A percentile compares a stretch with the other conserved stretches of the same genome.
Evolutionary conservation across 1,140 invertebrate species (phyloP).

Genomic region (Caerostris extrusa): DNA sequence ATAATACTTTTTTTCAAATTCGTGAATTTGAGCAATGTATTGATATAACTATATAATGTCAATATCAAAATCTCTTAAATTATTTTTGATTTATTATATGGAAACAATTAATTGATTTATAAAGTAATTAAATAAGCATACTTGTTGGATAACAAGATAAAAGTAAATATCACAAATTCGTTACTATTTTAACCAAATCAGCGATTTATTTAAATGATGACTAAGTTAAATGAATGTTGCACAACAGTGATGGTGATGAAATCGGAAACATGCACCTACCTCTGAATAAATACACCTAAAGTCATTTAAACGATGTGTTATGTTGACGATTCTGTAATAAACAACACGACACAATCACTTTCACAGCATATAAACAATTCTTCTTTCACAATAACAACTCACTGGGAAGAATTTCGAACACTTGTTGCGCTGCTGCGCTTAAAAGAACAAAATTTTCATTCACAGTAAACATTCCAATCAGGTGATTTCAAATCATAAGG

Average conservation of each 20-base stretch:
- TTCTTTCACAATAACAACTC: neutral
- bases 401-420: neutral
- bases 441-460: neutral
- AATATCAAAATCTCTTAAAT: no score
- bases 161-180: neutral
- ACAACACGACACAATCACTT: neutral
- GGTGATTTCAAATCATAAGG: conserved; percentile 8
- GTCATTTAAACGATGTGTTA: neutral
- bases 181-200: neutral
- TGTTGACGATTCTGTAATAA: neutral
- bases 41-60: no score
- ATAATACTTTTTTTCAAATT: neutral
- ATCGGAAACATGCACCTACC: neutral
- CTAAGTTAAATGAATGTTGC: no score
- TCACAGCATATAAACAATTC: neutral
- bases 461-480: neutral
- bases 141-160: neutral
- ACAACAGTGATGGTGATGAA: neutral
- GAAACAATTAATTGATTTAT: no score
- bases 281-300: neutral
- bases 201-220: neutral
- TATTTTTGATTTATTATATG: no score
- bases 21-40: neutral
- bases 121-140: no score
- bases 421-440: conserved; percentile 1